phyloP scores from a whole-genome alignment of 2,113 vertebrate genomes.

The Oreochromis spilurus region DNA sequence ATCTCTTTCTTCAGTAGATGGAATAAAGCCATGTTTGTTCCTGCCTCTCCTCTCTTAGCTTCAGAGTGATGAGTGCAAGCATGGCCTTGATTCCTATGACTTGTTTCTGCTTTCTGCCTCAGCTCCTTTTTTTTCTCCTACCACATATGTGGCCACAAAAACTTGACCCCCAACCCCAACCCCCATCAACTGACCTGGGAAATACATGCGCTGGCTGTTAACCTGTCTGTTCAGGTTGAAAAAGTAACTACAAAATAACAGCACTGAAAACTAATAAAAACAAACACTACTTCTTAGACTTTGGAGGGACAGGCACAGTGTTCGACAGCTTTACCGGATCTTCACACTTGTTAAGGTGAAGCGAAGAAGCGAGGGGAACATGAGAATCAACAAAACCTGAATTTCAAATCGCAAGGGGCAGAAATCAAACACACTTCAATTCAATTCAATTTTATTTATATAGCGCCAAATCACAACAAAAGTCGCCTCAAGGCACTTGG shows the following conservation, averaged over 20 bases:
- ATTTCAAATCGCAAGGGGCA: not conserved
- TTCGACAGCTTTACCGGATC: not conserved
- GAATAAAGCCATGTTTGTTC: slow-evolving; percentile 27
- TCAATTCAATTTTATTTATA: too few relatives aligned
- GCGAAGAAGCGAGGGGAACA: not conserved
- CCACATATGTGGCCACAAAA: not conserved
- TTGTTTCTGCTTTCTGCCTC: slow-evolving; percentile 8
- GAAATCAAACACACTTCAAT: not conserved
- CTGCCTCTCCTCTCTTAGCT: slow-evolving; percentile 36
- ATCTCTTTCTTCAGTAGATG: slow-evolving; percentile 2
- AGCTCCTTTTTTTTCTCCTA: not conserved
- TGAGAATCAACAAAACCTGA: not conserved
- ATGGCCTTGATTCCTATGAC: slow-evolving; percentile 1
- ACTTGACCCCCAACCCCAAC: not conserved
- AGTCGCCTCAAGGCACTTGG: too few relatives aligned
- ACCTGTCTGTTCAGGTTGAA: not conserved
- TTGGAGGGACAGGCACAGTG: not conserved
- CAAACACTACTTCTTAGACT: not conserved
- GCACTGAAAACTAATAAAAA: not conserved
- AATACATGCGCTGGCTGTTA: not conserved
- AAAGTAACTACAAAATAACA: not conserved
- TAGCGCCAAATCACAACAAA: too few relatives aligned
- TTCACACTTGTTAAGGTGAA: not conserved
- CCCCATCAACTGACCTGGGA: not conserved
- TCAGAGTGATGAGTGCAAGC: slow-evolving; percentile 16